Percentiles rank a stretch among this genome's conserved stretches.
These are phyloP conservation scores for Heliconius ismenius DNA, from an alignment of 2,888 invertebrate genomes.

Conservation along the genomic window DNA sequence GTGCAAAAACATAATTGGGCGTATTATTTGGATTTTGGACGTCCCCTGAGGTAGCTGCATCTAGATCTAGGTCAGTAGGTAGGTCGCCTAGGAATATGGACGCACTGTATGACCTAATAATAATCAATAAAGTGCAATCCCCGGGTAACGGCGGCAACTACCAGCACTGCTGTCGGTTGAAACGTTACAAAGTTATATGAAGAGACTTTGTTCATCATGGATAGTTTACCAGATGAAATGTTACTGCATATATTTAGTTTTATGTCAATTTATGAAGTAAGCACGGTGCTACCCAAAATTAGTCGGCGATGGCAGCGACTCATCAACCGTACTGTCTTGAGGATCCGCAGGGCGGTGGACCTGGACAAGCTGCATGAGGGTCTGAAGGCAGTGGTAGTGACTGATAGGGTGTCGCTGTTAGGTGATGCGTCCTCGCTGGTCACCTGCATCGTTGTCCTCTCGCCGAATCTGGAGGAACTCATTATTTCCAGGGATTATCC, in stretches of 20 bases:
- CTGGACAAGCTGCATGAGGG: slow-evolving; percentile 39
- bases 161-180: neutral
- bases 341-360: slow-evolving; percentile 37
- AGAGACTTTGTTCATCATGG: neutral
- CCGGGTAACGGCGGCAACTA: neutral
- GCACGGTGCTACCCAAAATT: slow-evolving; percentile 44
- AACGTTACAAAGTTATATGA: neutral
- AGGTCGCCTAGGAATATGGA: slow-evolving; percentile 1
- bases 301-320: slow-evolving; percentile 49
- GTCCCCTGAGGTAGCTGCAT: neutral
- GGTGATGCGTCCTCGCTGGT: neutral
- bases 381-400: slow-evolving; percentile 35
- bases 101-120: neutral
- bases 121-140: slow-evolving; percentile 15
- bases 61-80: slow-evolving; percentile 12
- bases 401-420: neutral
- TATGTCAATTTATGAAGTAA: slow-evolving; percentile 44
- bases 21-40: neutral
- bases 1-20: neutral
- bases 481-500: slow-evolving; percentile 8
- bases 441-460: neutral
- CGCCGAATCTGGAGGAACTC: neutral
- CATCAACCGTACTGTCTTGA: slow-evolving; percentile 38
- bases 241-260: slow-evolving; percentile 49
- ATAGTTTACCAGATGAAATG: slow-evolving; percentile 48